A percentile compares a stretch with the other conserved stretches of the same genome.
Evolutionary conservation across 1,140 invertebrate species (phyloP).

Genomic region (Achatina immaculata): DNA sequence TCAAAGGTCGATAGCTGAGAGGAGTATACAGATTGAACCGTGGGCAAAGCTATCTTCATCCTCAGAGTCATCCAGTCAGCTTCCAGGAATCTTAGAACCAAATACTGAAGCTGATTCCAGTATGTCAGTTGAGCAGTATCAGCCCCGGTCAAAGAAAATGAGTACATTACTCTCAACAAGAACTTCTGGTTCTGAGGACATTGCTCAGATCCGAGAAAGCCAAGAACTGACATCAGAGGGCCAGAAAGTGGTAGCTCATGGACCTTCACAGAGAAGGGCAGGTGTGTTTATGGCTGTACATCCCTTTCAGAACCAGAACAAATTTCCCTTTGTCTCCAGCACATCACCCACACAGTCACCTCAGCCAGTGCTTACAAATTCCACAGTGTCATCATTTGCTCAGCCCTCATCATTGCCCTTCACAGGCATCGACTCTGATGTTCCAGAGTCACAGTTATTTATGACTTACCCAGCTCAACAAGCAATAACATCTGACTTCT

Average conservation of each 20-base stretch:
- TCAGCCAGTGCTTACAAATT: background rate
- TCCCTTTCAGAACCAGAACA: constrained; percentile 41
- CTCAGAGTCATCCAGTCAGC: background rate
- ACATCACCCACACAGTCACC: background rate
- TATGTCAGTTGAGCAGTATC: background rate
- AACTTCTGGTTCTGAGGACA: background rate
- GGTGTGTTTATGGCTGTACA: constrained; percentile 47
- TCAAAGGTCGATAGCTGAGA: background rate
- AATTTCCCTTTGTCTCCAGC: constrained; percentile 10
- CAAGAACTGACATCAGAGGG: background rate
- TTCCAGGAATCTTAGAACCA: background rate
- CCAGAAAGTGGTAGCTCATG: background rate
- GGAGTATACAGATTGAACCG: background rate
- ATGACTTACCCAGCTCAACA: background rate
- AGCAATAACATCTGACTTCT: background rate
- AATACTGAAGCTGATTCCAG: background rate
- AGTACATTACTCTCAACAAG: background rate
- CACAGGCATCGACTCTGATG: background rate
- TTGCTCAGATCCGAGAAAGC: background rate
- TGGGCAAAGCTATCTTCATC: background rate
- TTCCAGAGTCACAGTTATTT: background rate
- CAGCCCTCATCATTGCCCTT: background rate
- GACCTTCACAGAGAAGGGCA: constrained; percentile 23
- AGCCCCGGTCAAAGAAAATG: too few relatives aligned
- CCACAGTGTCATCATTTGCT: background rate